Evolutionary conservation across 2,888 invertebrate genomes (phyloP).

Genomic region (Priocnemis perturbator): DNA sequence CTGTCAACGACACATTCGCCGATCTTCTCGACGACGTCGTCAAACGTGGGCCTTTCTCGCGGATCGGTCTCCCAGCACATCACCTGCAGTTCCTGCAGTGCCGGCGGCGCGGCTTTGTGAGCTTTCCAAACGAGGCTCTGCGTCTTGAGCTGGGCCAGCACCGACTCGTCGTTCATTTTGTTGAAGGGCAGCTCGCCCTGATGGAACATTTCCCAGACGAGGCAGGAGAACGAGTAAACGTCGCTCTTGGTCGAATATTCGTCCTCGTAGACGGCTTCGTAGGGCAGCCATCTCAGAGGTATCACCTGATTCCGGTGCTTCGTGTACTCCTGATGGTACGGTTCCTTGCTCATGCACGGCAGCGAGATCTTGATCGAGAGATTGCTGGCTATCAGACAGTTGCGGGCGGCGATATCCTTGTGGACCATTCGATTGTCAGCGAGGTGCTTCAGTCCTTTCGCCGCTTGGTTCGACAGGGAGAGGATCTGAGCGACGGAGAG

Average conservation of each 20-base stretch:
- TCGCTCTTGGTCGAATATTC: slow-evolving; percentile 96
- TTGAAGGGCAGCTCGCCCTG: slow-evolving; percentile 87
- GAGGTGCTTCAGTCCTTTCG: slow-evolving; percentile 88
- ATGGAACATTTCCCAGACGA: slow-evolving; percentile 92
- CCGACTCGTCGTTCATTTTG: slow-evolving; percentile 85
- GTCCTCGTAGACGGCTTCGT: slow-evolving; percentile 92
- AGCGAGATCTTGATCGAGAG: slow-evolving; percentile 89
- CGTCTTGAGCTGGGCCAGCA: slow-evolving; percentile 80
- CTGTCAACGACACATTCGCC: slow-evolving; percentile 75
- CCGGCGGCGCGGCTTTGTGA: slow-evolving; percentile 80
- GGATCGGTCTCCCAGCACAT: slow-evolving; percentile 84
- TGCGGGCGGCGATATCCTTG: slow-evolving; percentile 93
- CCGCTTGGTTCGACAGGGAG: slow-evolving; percentile 85
- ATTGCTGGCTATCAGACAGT: slow-evolving; percentile 90
- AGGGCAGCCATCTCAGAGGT: slow-evolving; percentile 93
- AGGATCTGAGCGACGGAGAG: slow-evolving; percentile 82
- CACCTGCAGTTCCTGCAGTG: slow-evolving; percentile 79
- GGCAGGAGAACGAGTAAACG: slow-evolving; percentile 92
- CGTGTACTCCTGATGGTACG: slow-evolving; percentile 93
- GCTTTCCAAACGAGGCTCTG: slow-evolving; percentile 83
- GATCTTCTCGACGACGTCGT: slow-evolving; percentile 78
- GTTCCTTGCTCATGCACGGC: slow-evolving; percentile 87
- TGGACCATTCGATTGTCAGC: slow-evolving; percentile 88
- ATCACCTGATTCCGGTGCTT: slow-evolving; percentile 89
- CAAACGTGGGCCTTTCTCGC: slow-evolving; percentile 82